phyloP scores from a whole-genome alignment of 2,888 invertebrate species.

The Drosophila falleni region DNA sequence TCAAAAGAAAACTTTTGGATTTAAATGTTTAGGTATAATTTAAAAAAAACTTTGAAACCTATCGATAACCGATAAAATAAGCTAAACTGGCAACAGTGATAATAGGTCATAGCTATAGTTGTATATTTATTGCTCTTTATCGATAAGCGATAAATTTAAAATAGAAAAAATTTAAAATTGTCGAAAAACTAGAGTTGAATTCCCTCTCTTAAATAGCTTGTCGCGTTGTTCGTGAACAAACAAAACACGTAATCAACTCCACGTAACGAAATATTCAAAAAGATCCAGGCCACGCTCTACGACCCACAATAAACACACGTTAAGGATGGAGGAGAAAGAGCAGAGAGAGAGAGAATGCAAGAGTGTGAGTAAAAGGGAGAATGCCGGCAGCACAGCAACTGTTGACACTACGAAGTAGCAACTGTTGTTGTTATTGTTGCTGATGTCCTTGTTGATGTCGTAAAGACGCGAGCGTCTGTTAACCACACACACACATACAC shows the following conservation, averaged over 20 bases:
- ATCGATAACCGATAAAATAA: too few relatives aligned
- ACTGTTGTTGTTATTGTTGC: conserved; percentile 43
- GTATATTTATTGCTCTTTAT: neutral
- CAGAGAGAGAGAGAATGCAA: too few relatives aligned
- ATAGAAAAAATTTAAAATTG: neutral
- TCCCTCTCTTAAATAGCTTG: too few relatives aligned
- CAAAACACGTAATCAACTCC: conserved; percentile 32
- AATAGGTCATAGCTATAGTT: neutral
- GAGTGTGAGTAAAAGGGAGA: neutral
- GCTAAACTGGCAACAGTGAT: too few relatives aligned
- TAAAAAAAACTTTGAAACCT: too few relatives aligned
- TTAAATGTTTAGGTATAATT: too few relatives aligned
- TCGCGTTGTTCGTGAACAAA: conserved; percentile 17
- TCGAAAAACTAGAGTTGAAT: neutral
- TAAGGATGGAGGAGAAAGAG: neutral
- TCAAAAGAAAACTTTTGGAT: too few relatives aligned
- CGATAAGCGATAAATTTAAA: conserved; percentile 1
- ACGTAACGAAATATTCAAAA: conserved; percentile 35
- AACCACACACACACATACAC: conserved; percentile 3
- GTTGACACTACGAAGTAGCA: conserved; percentile 73
- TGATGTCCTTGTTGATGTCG: conserved; percentile 56
- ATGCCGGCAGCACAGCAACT: conserved; percentile 51
- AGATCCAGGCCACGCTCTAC: conserved; percentile 29
- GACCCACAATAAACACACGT: conserved; percentile 6
- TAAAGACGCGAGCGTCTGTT: conserved; percentile 33